Evolutionary conservation across 2,113 vertebrate species (phyloP).

Genomic region (Pituophis catenifer): DNA sequence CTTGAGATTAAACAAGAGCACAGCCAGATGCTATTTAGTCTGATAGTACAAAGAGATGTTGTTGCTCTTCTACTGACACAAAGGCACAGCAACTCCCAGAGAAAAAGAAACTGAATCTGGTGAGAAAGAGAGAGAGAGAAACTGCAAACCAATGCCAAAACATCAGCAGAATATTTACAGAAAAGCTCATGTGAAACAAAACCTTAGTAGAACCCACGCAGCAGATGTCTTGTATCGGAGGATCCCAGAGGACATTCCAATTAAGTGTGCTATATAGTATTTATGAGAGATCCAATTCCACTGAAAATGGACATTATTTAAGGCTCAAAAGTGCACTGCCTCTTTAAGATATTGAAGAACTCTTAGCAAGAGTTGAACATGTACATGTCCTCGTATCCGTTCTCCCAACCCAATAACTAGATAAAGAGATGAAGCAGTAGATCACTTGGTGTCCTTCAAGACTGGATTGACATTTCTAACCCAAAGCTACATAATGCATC

Average conservation of each 20-base stretch:
- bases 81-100: not conserved
- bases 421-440: not conserved
- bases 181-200: not conserved
- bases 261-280: not conserved
- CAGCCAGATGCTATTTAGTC: constrained; percentile 9
- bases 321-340: not conserved
- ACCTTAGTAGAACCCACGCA: not conserved
- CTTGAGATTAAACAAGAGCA: not conserved
- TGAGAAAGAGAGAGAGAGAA: not conserved
- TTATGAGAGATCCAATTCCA: not conserved
- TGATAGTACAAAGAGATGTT: constrained; percentile 7
- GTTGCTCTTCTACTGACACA: not conserved
- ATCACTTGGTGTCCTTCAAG: not conserved
- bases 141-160: not conserved
- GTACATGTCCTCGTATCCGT: not conserved
- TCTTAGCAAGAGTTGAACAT: not conserved
- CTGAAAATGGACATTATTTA: not conserved
- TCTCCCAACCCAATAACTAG: not conserved
- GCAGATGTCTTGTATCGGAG: not conserved
- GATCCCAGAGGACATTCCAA: not conserved
- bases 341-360: not conserved
- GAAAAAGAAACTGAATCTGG: not conserved
- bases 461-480: not conserved
- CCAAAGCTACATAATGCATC: not conserved
- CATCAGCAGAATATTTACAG: not conserved